These are phyloP conservation scores for Catocala fraxini DNA, from an alignment of 2,888 invertebrate genomes.

Conservation along the genomic window DNA sequence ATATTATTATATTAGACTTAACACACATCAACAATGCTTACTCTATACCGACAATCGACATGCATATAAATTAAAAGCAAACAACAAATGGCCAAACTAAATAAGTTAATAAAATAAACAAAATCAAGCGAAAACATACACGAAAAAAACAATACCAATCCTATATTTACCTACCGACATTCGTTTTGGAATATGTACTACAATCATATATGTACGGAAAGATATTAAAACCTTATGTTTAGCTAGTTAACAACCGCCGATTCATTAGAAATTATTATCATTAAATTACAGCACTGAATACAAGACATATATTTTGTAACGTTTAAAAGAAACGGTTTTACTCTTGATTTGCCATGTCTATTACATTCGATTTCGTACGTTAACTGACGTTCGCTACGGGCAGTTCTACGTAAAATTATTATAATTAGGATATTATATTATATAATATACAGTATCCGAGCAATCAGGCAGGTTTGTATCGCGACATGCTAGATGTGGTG, in stretches of 20 bases:
- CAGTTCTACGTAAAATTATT: conserved; percentile 5
- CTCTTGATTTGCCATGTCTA: conserved; percentile 5
- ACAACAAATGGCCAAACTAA: conserved; percentile 71
- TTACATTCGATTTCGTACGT: conserved; percentile 23
- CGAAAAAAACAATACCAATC: conserved; percentile 63
- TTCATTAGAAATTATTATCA: no score
- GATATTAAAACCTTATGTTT: conserved; percentile 34
- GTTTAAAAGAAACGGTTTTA: not conserved
- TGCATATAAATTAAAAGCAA: conserved; percentile 75
- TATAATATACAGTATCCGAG: no score
- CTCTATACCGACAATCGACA: conserved; percentile 66
- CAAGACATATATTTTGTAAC: not conserved
- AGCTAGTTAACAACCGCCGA: not conserved
- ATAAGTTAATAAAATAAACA: conserved; percentile 80
- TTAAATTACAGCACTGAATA: not conserved
- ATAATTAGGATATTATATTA: no score
- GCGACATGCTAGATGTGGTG: no score
- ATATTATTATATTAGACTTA: conserved; percentile 47
- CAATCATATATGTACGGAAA: conserved; percentile 16
- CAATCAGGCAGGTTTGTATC: no score
- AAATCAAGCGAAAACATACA: conserved; percentile 75
- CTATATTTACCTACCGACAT: conserved; percentile 38
- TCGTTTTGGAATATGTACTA: conserved; percentile 30
- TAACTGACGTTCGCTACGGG: conserved; percentile 30
- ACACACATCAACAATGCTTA: conserved; percentile 66